Evolutionary conservation across 2,797 vertebrate species (phyloP).

Genomic region (Steatocranus sp.): DNA sequence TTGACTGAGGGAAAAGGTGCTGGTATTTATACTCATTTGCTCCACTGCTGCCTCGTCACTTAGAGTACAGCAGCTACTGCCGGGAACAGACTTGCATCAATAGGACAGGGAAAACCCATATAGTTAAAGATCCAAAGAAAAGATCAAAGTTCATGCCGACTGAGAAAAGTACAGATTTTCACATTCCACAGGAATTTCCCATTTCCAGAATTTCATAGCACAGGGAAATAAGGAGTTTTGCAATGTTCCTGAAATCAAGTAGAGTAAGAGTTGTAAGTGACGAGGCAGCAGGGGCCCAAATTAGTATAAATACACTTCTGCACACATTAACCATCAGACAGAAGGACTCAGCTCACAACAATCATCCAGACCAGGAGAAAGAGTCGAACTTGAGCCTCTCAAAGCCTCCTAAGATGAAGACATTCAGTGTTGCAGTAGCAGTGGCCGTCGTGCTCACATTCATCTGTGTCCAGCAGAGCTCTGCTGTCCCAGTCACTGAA

Average conservation of each 20-base stretch:
- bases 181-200: fast-evolving
- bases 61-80: fast-evolving
- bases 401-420: not conserved
- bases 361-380: not conserved
- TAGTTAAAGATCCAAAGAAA: not conserved
- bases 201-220: not conserved
- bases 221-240: fast-evolving
- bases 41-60: not conserved
- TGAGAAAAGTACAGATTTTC: not conserved
- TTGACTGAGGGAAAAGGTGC: not conserved
- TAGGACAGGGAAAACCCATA: not conserved
- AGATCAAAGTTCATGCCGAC: not conserved
- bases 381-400: fast-evolving
- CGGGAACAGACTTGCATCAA: not conserved
- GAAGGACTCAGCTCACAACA: not conserved
- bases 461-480: not conserved
- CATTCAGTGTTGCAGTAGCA: not conserved
- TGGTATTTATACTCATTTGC: not conserved
- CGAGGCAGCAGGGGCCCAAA: not conserved
- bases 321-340: not conserved
- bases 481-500: not conserved
- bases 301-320: conserved; percentile 23
- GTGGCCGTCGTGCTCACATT: not conserved
- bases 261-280: fast-evolving
- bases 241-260: not conserved